Evolutionary conservation across 92 coral and sea anemone species (phyloP), one percentile per base, ranked within the genome.

Genomic region (Porites evermanni): DNA sequence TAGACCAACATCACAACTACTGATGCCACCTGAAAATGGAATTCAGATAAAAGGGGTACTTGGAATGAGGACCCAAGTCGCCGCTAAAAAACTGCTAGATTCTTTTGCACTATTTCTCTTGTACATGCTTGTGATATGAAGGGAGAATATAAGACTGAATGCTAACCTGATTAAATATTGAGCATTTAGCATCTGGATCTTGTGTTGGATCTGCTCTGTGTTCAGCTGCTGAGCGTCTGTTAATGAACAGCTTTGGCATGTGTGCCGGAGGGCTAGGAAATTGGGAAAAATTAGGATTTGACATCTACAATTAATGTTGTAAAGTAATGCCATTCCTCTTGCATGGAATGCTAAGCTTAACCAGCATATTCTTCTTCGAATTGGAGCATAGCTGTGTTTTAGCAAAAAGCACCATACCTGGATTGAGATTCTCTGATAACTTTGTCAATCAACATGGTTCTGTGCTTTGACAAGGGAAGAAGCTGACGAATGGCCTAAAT

Each of bases 181-280:
- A 85, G 12, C 76, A 89, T 84, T 93, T 97, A 50, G 94, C 98
- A 75, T 97, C 98, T 47, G 99, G 97, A 77, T 97, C 98, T 77
- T 93, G 94, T 23, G 92, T 50, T 16, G 99, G 99, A 53, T 97
- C 94, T 12, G 90, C 86, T 51, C 89, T 93, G 94, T 97, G 99
- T 59, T 97, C 99, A 52, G 97, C 96, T 17, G 99, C 99, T 67
- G 96, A 70, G 11, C 98, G 98, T 47, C 99, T 89, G 56, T 97
- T 97, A 78, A 97, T 92, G 72, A 95, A 92, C 60, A 97, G 87
- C 87, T 95, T 95, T 64, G 99, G 99, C 97, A 95, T 93, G 74
- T 93, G 92, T 51, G 94, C 64, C 1, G 98, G 98, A 23, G 98
- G 54, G 32, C 87, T 82, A 38, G 87, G 79, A 67, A 71, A 64